These are phyloP conservation scores for Sakesphorus luctuosus DNA, from an alignment of 2,113 vertebrate species.

Conservation along the genomic window DNA sequence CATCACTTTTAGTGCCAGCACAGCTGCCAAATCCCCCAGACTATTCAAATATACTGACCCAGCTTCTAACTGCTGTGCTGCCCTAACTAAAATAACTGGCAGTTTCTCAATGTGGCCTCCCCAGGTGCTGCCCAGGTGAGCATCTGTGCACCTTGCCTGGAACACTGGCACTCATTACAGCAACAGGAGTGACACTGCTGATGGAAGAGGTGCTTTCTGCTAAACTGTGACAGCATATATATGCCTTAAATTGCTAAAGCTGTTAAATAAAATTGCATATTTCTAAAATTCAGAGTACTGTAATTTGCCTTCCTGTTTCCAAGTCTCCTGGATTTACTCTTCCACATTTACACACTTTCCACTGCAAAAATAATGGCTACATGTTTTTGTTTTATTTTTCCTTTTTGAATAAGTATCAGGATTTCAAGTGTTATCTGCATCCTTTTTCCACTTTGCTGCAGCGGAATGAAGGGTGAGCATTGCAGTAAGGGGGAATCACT, in stretches of 20 bases:
- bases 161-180: not conserved
- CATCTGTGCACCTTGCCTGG: not conserved
- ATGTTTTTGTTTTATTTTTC: not conserved
- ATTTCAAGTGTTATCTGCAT: not conserved
- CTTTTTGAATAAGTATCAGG: not conserved
- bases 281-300: not conserved
- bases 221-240: not conserved
- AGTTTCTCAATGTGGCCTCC: not conserved
- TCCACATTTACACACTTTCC: not conserved
- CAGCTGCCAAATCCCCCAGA: not conserved
- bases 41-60: not conserved
- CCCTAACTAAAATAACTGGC: not conserved
- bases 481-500: not conserved
- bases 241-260: not conserved
- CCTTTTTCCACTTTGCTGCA: not conserved
- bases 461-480: not conserved
- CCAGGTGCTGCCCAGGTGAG: not conserved
- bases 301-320: not conserved
- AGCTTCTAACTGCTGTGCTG: not conserved
- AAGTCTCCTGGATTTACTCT: not conserved
- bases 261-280: not conserved
- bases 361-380: not conserved
- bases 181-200: not conserved
- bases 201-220: not conserved
- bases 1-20: not conserved